Evolutionary conservation across 1,140 invertebrate species (phyloP).

Genomic region (Pseudomyrmex sp.): DNA sequence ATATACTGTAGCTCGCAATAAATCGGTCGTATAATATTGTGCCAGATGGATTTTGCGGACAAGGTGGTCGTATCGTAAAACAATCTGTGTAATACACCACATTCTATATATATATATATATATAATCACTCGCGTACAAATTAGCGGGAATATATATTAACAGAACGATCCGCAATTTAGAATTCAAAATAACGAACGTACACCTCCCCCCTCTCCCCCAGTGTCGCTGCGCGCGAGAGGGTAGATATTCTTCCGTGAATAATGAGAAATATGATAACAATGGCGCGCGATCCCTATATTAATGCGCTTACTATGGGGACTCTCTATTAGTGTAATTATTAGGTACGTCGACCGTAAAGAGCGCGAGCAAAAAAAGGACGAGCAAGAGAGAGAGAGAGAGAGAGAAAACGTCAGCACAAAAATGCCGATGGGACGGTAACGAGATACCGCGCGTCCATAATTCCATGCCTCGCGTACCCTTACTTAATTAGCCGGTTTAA

Average conservation of each 20-base stretch:
- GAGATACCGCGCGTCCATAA: slow-evolving; percentile 45
- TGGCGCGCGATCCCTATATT: background rate
- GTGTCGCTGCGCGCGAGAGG: no score
- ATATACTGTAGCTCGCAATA: slow-evolving; percentile 28
- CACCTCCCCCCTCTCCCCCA: rapidly evolving
- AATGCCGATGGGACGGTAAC: slow-evolving; percentile 34
- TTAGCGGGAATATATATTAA: slow-evolving; percentile 21
- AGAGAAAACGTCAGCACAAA: background rate
- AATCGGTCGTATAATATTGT: slow-evolving; percentile 41
- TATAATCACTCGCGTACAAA: background rate
- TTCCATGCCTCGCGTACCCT: slow-evolving; percentile 41
- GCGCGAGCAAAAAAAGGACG: no score
- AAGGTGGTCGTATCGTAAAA: background rate
- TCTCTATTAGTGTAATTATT: slow-evolving; percentile 55
- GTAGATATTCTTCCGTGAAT: background rate
- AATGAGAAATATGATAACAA: background rate
- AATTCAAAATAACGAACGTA: no score
- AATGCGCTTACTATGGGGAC: background rate
- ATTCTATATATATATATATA: background rate
- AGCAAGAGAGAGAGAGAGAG: background rate
- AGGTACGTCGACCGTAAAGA: slow-evolving; percentile 42
- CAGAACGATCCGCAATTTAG: no score
- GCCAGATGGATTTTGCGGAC: slow-evolving; percentile 36
- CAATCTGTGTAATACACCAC: slow-evolving; percentile 5
- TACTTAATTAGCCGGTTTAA: slow-evolving; percentile 42